These are phyloP conservation scores for Picus viridis DNA, from an alignment of 2,797 vertebrate species.

Conservation along the genomic window DNA sequence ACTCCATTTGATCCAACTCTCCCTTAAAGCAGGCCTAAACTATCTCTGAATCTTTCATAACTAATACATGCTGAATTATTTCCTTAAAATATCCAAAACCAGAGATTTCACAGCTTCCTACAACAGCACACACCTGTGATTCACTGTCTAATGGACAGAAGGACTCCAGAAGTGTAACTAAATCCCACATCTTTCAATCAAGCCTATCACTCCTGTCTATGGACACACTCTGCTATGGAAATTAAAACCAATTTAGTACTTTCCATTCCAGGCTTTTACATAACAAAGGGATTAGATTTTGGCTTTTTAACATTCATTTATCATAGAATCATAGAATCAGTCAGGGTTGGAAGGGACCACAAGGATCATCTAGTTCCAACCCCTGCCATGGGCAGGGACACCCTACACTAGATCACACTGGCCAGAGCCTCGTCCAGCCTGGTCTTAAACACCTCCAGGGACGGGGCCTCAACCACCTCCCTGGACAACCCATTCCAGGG, in stretches of 20 bases:
- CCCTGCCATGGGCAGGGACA: too few species aligned
- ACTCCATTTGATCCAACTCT: background rate
- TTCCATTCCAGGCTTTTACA: constrained; percentile 3
- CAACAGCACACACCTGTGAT: background rate
- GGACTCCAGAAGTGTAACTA: background rate
- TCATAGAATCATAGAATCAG: too few species aligned
- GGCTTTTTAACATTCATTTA: background rate
- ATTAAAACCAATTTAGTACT: background rate
- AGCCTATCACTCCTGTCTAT: background rate
- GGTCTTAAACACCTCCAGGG: too few species aligned
- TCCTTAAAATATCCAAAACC: background rate
- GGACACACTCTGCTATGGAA: background rate
- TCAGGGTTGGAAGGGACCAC: too few species aligned
- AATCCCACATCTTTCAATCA: background rate
- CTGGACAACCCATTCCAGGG: too few species aligned
- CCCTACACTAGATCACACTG: too few species aligned
- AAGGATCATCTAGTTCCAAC: too few species aligned
- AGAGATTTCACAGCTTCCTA: background rate
- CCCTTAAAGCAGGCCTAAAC: background rate
- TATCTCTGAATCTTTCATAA: background rate
- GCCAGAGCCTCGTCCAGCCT: too few species aligned
- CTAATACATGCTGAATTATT: background rate
- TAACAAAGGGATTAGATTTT: background rate
- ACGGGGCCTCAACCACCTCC: too few species aligned
- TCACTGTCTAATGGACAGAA: background rate